Base-by-base conservation (phyloP, 2,113 vertebrate species). In the Phodopus roborovskii region DNA sequence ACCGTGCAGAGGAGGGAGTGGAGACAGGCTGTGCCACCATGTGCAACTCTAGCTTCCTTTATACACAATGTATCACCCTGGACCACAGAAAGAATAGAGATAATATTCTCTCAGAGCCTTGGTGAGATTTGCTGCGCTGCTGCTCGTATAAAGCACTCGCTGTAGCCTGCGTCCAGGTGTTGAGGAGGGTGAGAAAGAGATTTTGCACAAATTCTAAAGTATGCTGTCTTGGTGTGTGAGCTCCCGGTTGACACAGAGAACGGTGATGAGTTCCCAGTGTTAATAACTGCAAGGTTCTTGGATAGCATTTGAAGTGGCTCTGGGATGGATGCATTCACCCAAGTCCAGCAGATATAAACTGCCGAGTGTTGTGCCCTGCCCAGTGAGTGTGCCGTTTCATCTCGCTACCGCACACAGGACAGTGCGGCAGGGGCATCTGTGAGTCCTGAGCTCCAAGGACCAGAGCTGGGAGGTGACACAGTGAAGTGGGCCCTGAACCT, bases 301-400 rank as follows among this genome's bases (percentile, higher is more conserved):
- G 24, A 66, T 3, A 0, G 68, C 3, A 22, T 39, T 48, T 50
- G 64, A 86, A 77, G 9, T 33, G 30, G 36, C 36, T 39, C 45
- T 74, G 73, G n/a, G 36, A 19, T 75, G 33, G 77, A 74, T 75
- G 11, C 26, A 2, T 73, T 87, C n/a, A 0, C 77, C 16, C 20
- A 75, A 64, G 56, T 50, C 70, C 36, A 53, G 20, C 22, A 3
- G 3, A 36, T 42, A 68, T 19, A 88, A n/a, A 87, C 48, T 42
- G 26, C 19, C 0, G 75, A 64, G 95, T 50, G 4, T 4, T 4
- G 8, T 22, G 0, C 0, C 0, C 39, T 19, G 36, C 13, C 0
- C 66, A 16, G 11, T 50, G 79, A 90, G n/a, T 24, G 78, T 48
- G 56, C 28, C 7, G 13, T 26, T 33, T 74, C 74, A 22, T 22